Base-by-base conservation (phyloP, 2,797 vertebrate species). In the Notolepis coatsorum region DNA sequence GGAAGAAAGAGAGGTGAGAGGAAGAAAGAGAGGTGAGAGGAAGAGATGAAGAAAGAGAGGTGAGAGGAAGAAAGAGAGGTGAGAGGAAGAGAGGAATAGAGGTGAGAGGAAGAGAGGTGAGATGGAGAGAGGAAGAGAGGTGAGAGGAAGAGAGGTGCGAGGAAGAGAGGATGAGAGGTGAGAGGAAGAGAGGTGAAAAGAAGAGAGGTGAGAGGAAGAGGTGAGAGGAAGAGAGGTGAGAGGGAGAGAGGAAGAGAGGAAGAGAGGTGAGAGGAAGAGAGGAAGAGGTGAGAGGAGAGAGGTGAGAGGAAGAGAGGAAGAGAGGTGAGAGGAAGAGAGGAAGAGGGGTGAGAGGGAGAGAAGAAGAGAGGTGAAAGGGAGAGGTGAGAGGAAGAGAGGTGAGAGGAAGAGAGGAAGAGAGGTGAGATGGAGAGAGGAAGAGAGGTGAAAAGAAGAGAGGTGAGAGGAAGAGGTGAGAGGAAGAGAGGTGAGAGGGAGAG, bases 51-150 rank as follows among this genome's bases (percentile, higher is more conserved):
- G 73, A 75, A 37, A 65, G 52, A n/a, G 3, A 37, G 2, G 13
- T 37, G 35, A 37, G 61, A 77, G 69, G 69, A 65, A 65, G 68
- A n/a, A n/a, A n/a, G n/a, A n/a, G n/a, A n/a, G n/a, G n/a, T n/a
- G n/a, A n/a, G n/a, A n/a, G n/a, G n/a, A n/a, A n/a, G n/a, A n/a
- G n/a, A n/a, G n/a, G n/a, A n/a, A n/a, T n/a, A 74, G 42, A 27
- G 59, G 55, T 61, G 37, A 24, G 47, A 41, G 33, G 30, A 38
- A 52, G 49, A 41, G 7, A 23, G 59, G n/a, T n/a, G 74, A 43
- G 56, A 66, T 61, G 61, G n/a, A n/a, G 75, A 59, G 77, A 82
- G 73, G 73, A 37, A 65, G 52, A n/a, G 3, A 37, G 2, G 13
- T 37, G 35, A 37, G 61, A 77, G 69, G 69, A 65, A 65, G 68